Base-by-base conservation (phyloP, 2,797 vertebrate species). In the Orientallactaga sibirica region DNA sequence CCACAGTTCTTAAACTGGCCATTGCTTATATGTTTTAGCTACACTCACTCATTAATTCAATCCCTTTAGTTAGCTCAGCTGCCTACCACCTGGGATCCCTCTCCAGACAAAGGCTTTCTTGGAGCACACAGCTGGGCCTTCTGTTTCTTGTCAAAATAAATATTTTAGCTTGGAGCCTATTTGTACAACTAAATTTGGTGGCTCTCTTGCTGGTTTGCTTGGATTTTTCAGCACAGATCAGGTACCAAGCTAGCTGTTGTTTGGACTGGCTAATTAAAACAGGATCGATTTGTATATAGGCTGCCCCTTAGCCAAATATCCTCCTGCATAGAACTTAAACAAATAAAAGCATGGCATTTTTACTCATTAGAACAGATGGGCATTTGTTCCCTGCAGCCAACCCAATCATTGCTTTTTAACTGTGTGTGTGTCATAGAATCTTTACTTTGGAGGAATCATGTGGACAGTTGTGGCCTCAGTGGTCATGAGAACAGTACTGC, bases 11-110 rank as follows among this genome's bases (percentile, higher is more conserved):
- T 92, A 88, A 95, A 75, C 62, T 16, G 82, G 96, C 81, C 7
- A 27, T 94, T 94, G 90, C 88, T 94, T 77, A 83, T 33, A 1
- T 55, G 55, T 43, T 96, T 86, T 85, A 20, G 88, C 96, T 96
- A 78, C 75, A 84, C 78, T 92, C 94, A 84, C 78, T 91, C 94
- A 48, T 92, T 97, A 95, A 97, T 97, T 97, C 93, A 86, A 91
- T 74, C 90, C 80, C 90, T 73, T 80, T 83, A 84, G 80, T 95
- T 92, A 77, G 61, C 41, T 86, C 89, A 6, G 48, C 82, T 80
- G 92, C 90, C 85, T 92, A 33, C 94, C 96, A 85, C 84, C 92
- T 97, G 97, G 71, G 95, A 90, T 95, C 71, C n/a, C 0, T 82
- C 79, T 96, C 75, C 62, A 90, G 85, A 84, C 89, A 93, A 93